A percentile compares a stretch with the other conserved stretches of the same genome.
Evolutionary conservation across 2,888 invertebrate species (phyloP).

Genomic region (Caenorhabditis sulstoni): DNA sequence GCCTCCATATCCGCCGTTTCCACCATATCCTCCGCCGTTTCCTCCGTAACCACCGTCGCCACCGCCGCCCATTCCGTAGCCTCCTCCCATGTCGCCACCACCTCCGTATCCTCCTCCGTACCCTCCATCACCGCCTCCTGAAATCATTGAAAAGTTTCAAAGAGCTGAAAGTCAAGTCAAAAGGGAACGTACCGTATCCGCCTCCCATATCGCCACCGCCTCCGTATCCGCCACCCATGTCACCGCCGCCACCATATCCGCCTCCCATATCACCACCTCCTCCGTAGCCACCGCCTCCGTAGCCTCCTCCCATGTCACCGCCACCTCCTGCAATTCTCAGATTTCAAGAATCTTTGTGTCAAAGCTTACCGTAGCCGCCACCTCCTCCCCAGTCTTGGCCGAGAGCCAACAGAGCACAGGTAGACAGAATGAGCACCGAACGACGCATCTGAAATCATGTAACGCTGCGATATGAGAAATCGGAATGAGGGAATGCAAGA

Average conservation of each 20-base stretch:
- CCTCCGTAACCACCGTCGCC: slow-evolving; percentile 55
- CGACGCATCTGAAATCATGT: slow-evolving; percentile 59
- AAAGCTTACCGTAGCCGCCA: slow-evolving; percentile 56
- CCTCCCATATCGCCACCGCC: slow-evolving; percentile 64
- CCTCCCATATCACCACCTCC: slow-evolving; percentile 64
- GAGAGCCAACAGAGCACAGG: slow-evolving; percentile 63
- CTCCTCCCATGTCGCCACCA: slow-evolving; percentile 62
- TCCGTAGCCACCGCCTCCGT: slow-evolving; percentile 63
- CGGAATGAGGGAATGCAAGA: slow-evolving; percentile 3
- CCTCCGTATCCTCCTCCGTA: slow-evolving; percentile 59
- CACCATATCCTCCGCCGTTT: slow-evolving; percentile 62
- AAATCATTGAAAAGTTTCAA: slow-evolving; percentile 1
- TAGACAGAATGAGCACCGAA: slow-evolving; percentile 62
- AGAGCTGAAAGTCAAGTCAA: no score
- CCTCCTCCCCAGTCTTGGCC: slow-evolving; percentile 75
- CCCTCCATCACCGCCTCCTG: slow-evolving; percentile 36
- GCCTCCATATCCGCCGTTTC: slow-evolving; percentile 64
- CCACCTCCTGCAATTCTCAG: slow-evolving; percentile 41
- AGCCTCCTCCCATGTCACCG: slow-evolving; percentile 56
- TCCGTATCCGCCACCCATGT: slow-evolving; percentile 60
- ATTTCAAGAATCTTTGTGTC: not conserved
- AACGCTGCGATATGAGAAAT: not conserved
- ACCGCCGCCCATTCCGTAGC: slow-evolving; percentile 63
- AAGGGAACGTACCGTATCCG: no score
- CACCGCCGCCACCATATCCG: slow-evolving; percentile 46